Evolutionary conservation across 2,888 invertebrate genomes (phyloP).

Genomic region (Fragum sueziense): DNA sequence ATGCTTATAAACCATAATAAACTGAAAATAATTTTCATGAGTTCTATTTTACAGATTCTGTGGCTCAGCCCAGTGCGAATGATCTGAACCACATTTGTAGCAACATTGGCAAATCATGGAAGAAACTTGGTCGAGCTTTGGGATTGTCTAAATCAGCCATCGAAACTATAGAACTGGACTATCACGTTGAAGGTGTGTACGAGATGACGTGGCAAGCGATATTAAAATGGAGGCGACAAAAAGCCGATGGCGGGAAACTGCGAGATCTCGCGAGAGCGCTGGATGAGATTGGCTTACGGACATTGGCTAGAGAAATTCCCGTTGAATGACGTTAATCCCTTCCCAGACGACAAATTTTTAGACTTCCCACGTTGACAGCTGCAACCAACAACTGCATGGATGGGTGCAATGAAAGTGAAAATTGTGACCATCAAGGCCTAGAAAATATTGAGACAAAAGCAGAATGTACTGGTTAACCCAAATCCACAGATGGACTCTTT

Average conservation of each 20-base stretch:
- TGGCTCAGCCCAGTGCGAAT: constrained; percentile 19
- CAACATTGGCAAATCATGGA: constrained; percentile 48
- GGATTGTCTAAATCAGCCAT: constrained; percentile 30
- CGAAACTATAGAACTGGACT: constrained; percentile 46
- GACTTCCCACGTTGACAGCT: too few species aligned
- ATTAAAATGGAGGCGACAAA: constrained; percentile 42
- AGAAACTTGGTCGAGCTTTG: constrained; percentile 27
- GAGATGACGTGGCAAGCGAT: constrained; percentile 55
- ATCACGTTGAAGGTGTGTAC: constrained; percentile 42
- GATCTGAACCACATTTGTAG: constrained; percentile 45
- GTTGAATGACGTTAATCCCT: constrained; percentile 16
- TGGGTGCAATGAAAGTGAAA: too few species aligned
- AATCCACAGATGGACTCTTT: too few species aligned
- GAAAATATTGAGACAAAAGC: too few species aligned
- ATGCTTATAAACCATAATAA: too few species aligned
- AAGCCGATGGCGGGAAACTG: constrained; percentile 29
- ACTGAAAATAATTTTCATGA: too few species aligned
- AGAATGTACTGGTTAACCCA: too few species aligned
- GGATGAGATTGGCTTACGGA: constrained; percentile 28
- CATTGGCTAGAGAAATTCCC: constrained; percentile 40
- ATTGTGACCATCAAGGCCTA: too few species aligned
- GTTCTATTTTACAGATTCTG: constrained; percentile 37
- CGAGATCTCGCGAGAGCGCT: constrained; percentile 33
- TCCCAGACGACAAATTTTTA: too few species aligned
- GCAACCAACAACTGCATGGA: too few species aligned